Percentiles rank a stretch among this genome's conserved stretches.
phyloP scores from a whole-genome alignment of 2,888 invertebrate species.

The Lypha dubia region DNA sequence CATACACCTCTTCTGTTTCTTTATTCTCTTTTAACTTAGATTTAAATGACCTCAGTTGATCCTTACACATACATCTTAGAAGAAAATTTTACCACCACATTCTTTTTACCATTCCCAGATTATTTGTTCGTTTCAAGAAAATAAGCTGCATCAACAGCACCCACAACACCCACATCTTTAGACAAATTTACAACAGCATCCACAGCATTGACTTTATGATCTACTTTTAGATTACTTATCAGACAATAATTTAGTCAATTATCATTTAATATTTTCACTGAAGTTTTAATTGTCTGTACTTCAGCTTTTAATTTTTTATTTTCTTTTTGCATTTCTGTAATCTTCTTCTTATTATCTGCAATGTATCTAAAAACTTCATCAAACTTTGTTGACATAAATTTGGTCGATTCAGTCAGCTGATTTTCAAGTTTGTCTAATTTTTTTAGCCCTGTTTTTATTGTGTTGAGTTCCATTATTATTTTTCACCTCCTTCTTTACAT shows the following conservation, averaged over 20 bases:
- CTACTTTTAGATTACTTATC: slow-evolving; percentile 1
- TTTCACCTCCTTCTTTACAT: neutral
- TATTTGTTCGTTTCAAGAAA: slow-evolving; percentile 10
- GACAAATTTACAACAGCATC: slow-evolving; percentile 6
- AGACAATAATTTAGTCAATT: neutral
- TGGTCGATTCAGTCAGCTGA: neutral
- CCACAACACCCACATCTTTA: neutral
- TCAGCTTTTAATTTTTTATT: slow-evolving; percentile 6
- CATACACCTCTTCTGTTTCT: neutral
- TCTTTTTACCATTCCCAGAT: slow-evolving; percentile 7
- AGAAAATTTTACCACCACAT: neutral
- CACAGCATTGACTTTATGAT: neutral
- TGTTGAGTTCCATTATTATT: slow-evolving; percentile 2
- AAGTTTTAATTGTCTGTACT: neutral
- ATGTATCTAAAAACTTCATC: slow-evolving; percentile 1
- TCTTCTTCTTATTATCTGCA: neutral
- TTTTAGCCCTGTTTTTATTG: neutral
- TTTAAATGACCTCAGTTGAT: slow-evolving; percentile 1
- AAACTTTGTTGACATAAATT: slow-evolving; percentile 12
- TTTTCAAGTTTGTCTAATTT: too few species aligned
- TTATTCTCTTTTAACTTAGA: neutral
- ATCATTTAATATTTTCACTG: slow-evolving; percentile 8
- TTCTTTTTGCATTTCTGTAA: slow-evolving; percentile 4
- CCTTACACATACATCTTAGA: neutral
- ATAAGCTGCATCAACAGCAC: neutral